Percentiles rank a stretch among this genome's conserved stretches.
Conservation (phyloP, 2,113 vertebrate species). For the Gasterosteus aculeatus region DNA sequence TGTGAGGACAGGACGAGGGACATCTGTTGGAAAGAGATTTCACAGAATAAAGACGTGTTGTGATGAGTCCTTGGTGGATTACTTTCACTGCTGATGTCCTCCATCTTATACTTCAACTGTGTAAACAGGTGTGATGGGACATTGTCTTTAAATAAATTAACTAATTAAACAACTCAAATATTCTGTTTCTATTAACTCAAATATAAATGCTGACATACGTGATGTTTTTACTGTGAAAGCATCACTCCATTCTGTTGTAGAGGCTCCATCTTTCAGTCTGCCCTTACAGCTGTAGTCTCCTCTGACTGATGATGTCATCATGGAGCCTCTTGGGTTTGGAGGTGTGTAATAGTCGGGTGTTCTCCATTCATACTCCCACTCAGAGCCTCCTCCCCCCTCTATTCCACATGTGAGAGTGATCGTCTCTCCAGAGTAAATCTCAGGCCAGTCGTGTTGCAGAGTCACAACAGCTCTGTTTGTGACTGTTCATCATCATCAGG, state of each 20-base stretch:
- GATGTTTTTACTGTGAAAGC: not conserved
- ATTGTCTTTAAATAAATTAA: not conserved
- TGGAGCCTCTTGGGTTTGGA: too few relatives aligned
- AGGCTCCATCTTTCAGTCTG: not conserved
- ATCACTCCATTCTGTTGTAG: slow-evolving; percentile 4
- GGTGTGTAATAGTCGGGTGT: not conserved
- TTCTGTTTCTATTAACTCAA: not conserved
- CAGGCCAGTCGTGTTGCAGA: too few relatives aligned
- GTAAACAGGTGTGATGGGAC: not conserved
- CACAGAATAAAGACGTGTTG: not conserved
- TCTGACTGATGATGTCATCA: not conserved
- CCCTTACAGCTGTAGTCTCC: slow-evolving; percentile 5
- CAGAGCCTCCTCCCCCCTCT: too few relatives aligned
- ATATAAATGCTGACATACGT: not conserved
- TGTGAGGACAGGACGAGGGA: slow-evolving; percentile 17
- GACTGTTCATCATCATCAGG: too few relatives aligned
- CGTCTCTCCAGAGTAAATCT: too few relatives aligned
- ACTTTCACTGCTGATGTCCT: not conserved
- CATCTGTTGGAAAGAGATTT: slow-evolving; percentile 16
- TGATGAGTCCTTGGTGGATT: not conserved
- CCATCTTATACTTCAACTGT: not conserved
- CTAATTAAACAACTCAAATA: not conserved
- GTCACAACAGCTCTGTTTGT: too few relatives aligned
- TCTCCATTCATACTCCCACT: not conserved
- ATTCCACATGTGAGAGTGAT: too few relatives aligned